These are phyloP conservation scores for Muntiacus muntjak DNA, from an alignment of 2,113 vertebrate genomes.

Conservation along the genomic window DNA sequence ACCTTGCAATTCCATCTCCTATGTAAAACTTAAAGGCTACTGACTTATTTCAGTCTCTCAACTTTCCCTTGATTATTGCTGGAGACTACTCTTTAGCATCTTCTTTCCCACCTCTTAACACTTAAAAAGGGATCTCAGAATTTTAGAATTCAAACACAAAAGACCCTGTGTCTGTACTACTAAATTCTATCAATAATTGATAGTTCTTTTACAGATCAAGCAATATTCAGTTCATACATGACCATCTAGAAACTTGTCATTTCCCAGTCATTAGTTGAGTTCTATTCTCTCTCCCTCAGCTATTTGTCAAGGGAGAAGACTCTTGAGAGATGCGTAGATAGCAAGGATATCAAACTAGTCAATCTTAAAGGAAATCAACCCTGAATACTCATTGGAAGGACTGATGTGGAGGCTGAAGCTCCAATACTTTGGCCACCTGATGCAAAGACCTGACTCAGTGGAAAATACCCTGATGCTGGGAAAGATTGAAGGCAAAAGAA, in stretches of 20 bases:
- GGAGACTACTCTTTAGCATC: neutral
- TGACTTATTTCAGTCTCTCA: neutral
- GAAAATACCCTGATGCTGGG: neutral
- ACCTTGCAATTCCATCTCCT: neutral
- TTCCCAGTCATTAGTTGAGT: neutral
- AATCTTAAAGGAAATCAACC: neutral
- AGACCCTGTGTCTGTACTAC: neutral
- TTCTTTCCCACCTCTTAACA: neutral
- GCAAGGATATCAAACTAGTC: neutral
- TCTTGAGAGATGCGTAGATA: neutral
- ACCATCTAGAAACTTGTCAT: neutral
- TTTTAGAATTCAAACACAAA: neutral
- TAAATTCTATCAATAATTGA: neutral
- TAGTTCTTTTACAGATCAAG: neutral
- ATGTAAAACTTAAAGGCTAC: neutral
- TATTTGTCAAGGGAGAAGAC: neutral
- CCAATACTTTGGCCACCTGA: neutral
- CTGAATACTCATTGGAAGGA: neutral
- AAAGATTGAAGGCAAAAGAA: neutral
- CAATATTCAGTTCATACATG: neutral
- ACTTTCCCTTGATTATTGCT: neutral
- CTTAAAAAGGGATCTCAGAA: neutral
- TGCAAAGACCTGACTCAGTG: neutral
- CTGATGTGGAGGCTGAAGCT: neutral
- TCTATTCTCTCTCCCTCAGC: neutral